These are phyloP conservation scores for Drosophila punjabiensis DNA, from an alignment of 1,140 invertebrate genomes.

Conservation along the genomic window DNA sequence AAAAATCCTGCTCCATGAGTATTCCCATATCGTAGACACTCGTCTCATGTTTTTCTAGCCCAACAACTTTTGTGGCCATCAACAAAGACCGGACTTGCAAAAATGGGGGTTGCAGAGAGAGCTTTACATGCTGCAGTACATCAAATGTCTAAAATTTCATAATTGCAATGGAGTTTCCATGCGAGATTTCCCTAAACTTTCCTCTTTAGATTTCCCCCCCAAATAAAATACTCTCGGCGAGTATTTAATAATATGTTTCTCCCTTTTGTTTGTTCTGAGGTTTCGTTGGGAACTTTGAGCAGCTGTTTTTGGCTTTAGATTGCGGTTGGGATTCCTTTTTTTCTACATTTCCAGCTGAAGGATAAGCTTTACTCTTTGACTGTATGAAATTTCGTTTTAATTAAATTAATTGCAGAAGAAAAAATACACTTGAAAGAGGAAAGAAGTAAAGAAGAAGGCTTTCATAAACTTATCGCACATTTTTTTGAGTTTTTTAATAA, in stretches of 20 bases:
- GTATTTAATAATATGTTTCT: conserved; percentile 47
- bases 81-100: conserved; percentile 1
- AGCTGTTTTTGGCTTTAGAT: conserved; percentile 28
- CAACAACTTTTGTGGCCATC: conserved; percentile 38
- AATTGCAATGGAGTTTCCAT: conserved; percentile 52
- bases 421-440: not conserved
- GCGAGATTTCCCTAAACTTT: conserved; percentile 5
- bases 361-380: conserved; percentile 1
- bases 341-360: not conserved
- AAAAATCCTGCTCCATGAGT: conserved; percentile 2
- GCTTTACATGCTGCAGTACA: conserved; percentile 38
- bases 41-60: conserved; percentile 50
- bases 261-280: conserved; percentile 33
- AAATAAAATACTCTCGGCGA: conserved; percentile 30
- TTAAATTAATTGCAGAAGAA: conserved; percentile 25
- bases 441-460: not conserved
- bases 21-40: conserved; percentile 51
- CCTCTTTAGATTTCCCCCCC: conserved; percentile 7
- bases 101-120: not conserved
- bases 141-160: conserved; percentile 64
- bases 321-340: conserved; percentile 19
- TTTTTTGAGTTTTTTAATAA: not conserved
- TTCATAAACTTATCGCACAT: too few species aligned
- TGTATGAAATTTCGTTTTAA: conserved; percentile 25
- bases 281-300: conserved; percentile 35